These are phyloP conservation scores for Elmis aenea DNA, from an alignment of 2,888 invertebrate species.

Conservation along the genomic window DNA sequence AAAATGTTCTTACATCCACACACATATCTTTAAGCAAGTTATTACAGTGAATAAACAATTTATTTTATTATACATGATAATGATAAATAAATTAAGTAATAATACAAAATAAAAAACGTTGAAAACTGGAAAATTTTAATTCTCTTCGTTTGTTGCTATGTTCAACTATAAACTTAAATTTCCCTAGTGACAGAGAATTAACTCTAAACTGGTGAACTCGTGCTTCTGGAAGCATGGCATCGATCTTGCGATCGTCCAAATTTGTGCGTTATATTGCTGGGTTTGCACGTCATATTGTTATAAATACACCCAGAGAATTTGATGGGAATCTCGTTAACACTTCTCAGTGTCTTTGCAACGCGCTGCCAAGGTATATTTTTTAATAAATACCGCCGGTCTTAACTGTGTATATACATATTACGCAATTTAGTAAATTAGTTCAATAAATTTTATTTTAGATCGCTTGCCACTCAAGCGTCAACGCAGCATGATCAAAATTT, in stretches of 20 bases:
- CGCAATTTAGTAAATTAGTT: conserved; percentile 32
- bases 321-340: conserved; percentile 55
- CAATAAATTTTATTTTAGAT: conserved; percentile 54
- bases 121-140: too few relatives aligned
- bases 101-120: neutral
- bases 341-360: conserved; percentile 50
- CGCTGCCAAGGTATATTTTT: conserved; percentile 45
- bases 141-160: too few relatives aligned
- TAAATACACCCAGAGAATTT: conserved; percentile 60
- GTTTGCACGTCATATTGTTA: conserved; percentile 63
- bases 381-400: conserved; percentile 14
- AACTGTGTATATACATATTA: conserved; percentile 28
- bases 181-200: neutral
- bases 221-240: conserved; percentile 50
- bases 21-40: too few relatives aligned
- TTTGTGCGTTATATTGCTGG: conserved; percentile 69
- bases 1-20: too few relatives aligned
- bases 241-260: conserved; percentile 67
- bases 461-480: conserved; percentile 54
- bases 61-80: neutral
- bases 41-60: too few relatives aligned
- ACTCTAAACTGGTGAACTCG: neutral
- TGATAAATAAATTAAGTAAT: neutral
- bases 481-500: conserved; percentile 55
- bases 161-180: too few relatives aligned